Base-by-base conservation (phyloP, 2,113 vertebrate genomes). In the Syngnathoides biaculeatus region DNA sequence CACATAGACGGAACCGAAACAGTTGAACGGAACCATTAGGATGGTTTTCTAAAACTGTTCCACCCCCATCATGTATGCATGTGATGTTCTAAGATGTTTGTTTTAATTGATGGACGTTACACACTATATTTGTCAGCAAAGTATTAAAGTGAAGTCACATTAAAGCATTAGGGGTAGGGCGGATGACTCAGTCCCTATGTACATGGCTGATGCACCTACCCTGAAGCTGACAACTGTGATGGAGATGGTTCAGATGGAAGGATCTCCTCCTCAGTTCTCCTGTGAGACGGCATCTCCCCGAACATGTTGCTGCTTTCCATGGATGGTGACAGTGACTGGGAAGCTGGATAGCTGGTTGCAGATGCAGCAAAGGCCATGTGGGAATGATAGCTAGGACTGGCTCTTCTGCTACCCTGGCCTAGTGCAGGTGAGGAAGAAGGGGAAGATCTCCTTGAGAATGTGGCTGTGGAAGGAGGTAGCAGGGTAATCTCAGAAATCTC, bases 401-500 rank as follows among this genome's bases (percentile, higher is more conserved):
- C 80, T 82, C 94, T 93, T 90, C 95, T 94, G 42, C 94, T 95
- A 71, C 89, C 92, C 85, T 94, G 96, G 92, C 93, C 95, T 59
- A 92, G 95, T 52, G 94, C 95, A 0, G 95, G 96, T 79, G 95
- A 98, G 83, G 95, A 95, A 5, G 96, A 95, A 0, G 95, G 96
- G 3, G 96, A 95, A 80, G 96, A 95, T 91, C 95, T 97, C 79
- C 93, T 93, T 74, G 95, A 97, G 92, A 99, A 98, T 92, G 92
- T 95, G 91, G 93, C 95, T 11, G 94, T 88, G 3, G 94, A 92
- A 2, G 96, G 96, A 39, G 96, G 96, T 89, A 97, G 96, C 76
- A 99, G 94, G 74, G 95, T 94, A 90, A 98, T 98, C 90, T 98
- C 95, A 27, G 95, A 95, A 90, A 95, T 94, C 88, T 95, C 95